These are phyloP conservation scores for Danio kyathit DNA, from an alignment of 2,797 vertebrate genomes.

Conservation along the genomic window DNA sequence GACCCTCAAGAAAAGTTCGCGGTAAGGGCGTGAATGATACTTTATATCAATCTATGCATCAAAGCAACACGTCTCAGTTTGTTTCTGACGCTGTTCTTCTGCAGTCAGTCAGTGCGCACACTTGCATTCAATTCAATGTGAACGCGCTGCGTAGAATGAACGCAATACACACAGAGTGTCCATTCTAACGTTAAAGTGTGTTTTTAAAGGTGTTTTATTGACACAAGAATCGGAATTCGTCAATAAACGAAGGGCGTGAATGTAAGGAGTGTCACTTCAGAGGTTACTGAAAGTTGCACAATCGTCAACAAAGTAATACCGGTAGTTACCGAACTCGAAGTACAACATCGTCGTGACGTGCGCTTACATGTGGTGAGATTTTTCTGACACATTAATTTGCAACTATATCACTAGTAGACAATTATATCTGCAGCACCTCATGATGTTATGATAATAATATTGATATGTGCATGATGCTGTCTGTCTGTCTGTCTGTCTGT, in stretches of 20 bases:
- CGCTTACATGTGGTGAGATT: neutral
- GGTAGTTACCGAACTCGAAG: neutral
- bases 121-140: neutral
- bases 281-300: conserved; percentile 2
- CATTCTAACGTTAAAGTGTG: neutral
- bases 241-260: conserved; percentile 14
- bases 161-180: neutral
- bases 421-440: neutral
- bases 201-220: neutral
- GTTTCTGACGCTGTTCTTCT: neutral
- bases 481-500: too few relatives aligned
- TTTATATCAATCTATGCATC: neutral
- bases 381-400: neutral
- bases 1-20: neutral
- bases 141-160: neutral
- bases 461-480: too few relatives aligned
- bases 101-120: neutral
- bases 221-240: neutral
- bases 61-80: neutral
- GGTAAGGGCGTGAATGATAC: conserved; percentile 31
- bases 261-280: neutral
- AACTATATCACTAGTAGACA: neutral
- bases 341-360: neutral
- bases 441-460: neutral
- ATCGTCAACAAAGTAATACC: neutral